These are phyloP conservation scores for Actinostola sp. DNA, from an alignment of 92 coral and sea anemone genomes.

Conservation along the genomic window DNA sequence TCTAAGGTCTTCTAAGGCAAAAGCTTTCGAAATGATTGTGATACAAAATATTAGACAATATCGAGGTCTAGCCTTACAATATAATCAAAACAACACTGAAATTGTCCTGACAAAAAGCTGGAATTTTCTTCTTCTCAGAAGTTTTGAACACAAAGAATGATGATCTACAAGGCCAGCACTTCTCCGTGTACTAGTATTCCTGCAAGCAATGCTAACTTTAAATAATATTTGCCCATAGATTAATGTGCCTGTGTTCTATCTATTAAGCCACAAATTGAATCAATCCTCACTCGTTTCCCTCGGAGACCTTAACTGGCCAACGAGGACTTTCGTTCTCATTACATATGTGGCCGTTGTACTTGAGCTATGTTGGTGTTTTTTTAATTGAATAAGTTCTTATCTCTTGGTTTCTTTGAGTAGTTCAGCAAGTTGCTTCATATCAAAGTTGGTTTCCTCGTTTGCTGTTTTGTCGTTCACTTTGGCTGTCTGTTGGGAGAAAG, in stretches of 20 bases:
- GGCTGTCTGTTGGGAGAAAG: not conserved
- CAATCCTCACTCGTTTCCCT: not conserved
- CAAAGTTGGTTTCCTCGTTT: constrained; percentile 14
- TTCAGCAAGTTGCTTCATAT: constrained; percentile 7
- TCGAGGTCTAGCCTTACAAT: too few relatives aligned
- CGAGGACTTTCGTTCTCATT: too few relatives aligned
- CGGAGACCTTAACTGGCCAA: too few relatives aligned
- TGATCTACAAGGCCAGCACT: too few relatives aligned
- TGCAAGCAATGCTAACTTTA: constrained; percentile 4
- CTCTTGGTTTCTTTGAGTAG: constrained; percentile 19
- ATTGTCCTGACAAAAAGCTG: too few relatives aligned
- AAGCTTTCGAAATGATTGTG: too few relatives aligned
- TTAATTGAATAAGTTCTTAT: not conserved
- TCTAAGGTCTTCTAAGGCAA: too few relatives aligned
- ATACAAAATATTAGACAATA: too few relatives aligned
- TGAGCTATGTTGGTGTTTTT: too few relatives aligned
- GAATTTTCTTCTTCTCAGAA: too few relatives aligned
- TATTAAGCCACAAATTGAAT: constrained; percentile 17
- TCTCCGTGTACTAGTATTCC: not conserved
- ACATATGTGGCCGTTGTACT: too few relatives aligned
- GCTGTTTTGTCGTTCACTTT: not conserved
- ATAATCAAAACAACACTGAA: too few relatives aligned
- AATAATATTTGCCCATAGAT: constrained; percentile 10
- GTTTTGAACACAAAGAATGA: not conserved
- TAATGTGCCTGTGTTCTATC: not conserved